A percentile compares a stretch with the other conserved stretches of the same genome.
Evolutionary conservation across 2,797 vertebrate genomes (phyloP).

Genomic region (Clarias pachynema): DNA sequence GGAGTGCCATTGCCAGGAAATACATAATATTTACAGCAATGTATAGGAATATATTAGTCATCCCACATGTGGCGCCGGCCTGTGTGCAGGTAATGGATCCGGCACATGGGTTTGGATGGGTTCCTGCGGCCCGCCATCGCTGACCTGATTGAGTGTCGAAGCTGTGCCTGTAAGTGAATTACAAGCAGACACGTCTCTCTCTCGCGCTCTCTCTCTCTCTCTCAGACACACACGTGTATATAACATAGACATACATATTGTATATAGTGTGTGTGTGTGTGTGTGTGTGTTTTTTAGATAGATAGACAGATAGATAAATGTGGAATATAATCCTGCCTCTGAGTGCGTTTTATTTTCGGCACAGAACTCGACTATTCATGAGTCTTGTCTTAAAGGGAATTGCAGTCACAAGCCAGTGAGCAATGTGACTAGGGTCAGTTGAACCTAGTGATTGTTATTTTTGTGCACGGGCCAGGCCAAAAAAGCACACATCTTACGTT

Average conservation of each 20-base stretch:
- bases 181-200: conserved; percentile 40
- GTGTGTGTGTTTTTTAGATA: neutral
- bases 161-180: conserved; percentile 57
- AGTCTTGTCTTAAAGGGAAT: conserved; percentile 49
- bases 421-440: conserved; percentile 57
- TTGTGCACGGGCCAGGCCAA: conserved; percentile 50
- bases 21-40: conserved; percentile 59
- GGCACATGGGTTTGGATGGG: conserved; percentile 57
- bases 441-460: conserved; percentile 53
- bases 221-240: conserved; percentile 8
- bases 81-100: conserved; percentile 62
- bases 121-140: conserved; percentile 51
- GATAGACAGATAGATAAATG: conserved; percentile 4
- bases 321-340: conserved; percentile 25
- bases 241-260: neutral
- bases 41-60: conserved; percentile 66
- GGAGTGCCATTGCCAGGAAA: conserved; percentile 62
- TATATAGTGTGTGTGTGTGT: neutral
- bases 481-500: conserved; percentile 54
- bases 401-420: conserved; percentile 49
- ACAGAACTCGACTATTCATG: conserved; percentile 40
- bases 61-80: conserved; percentile 55
- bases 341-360: conserved; percentile 31
- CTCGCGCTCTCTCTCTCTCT: conserved; percentile 20
- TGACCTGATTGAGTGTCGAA: conserved; percentile 56